phyloP scores from a whole-genome alignment of 2,797 vertebrate genomes.

The Ctenopoma multispine region DNA sequence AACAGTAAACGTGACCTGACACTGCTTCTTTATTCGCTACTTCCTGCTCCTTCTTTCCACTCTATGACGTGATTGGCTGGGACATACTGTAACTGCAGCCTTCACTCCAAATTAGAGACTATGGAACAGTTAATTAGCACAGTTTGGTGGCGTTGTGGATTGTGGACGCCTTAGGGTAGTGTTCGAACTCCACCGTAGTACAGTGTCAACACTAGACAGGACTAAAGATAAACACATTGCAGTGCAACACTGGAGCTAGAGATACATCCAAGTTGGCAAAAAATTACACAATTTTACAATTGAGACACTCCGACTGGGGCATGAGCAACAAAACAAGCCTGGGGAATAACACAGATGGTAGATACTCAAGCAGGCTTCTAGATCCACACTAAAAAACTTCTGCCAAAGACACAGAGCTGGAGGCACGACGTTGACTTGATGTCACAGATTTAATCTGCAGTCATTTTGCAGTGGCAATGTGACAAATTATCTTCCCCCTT shows the following conservation, averaged over 20 bases:
- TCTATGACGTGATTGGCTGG: constrained; percentile 73
- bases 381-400: constrained; percentile 35
- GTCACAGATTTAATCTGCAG: constrained; percentile 62
- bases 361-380: constrained; percentile 45
- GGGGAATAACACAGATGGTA: constrained; percentile 62
- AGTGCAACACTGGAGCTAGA: constrained; percentile 32
- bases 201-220: constrained; percentile 51
- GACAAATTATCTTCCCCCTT: constrained; percentile 54
- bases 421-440: constrained; percentile 45
- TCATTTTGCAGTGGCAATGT: constrained; percentile 38
- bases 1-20: constrained; percentile 75
- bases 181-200: constrained; percentile 47
- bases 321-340: constrained; percentile 39
- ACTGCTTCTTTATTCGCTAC: constrained; percentile 65
- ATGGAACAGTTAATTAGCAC: constrained; percentile 72
- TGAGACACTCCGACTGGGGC: constrained; percentile 22
- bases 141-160: constrained; percentile 66
- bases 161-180: constrained; percentile 56
- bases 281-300: constrained; percentile 40
- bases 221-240: constrained; percentile 56
- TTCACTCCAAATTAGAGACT: constrained; percentile 75
- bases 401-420: constrained; percentile 45
- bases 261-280: constrained; percentile 55
- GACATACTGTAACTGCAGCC: constrained; percentile 77
- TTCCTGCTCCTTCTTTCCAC: constrained; percentile 58